phyloP scores from a whole-genome alignment of 2,113 vertebrate species.

The Alligator mississippiensis region DNA sequence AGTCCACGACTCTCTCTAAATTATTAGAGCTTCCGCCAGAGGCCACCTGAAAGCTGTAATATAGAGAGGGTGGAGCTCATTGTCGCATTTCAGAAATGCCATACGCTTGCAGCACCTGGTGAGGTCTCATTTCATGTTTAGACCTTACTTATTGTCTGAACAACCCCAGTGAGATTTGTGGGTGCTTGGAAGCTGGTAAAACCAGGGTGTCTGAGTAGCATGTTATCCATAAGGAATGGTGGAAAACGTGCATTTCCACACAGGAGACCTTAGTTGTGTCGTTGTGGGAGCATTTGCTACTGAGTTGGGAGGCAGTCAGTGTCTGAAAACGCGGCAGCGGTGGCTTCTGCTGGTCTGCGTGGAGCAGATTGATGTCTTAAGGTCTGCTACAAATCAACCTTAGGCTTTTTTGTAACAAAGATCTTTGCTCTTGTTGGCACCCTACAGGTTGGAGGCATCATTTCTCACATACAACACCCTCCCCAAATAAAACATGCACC shows the following conservation, averaged over 20 bases:
- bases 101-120: no score
- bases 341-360: not conserved
- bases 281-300: not conserved
- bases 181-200: not conserved
- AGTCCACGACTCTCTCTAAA: not conserved
- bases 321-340: not conserved
- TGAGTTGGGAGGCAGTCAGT: not conserved
- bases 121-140: no score
- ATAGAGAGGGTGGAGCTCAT: not conserved
- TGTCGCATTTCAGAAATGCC: not conserved
- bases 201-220: not conserved
- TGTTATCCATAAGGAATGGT: not conserved
- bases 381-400: not conserved
- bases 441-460: not conserved
- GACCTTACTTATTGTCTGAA: no score
- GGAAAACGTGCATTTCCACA: not conserved
- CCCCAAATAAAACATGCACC: no score
- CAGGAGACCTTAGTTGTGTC: not conserved
- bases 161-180: no score
- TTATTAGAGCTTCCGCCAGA: not conserved
- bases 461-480: no score
- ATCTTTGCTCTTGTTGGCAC: accelerated
- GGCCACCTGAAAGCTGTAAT: not conserved
- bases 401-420: not conserved
- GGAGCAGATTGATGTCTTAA: not conserved